A percentile compares a stretch with the other conserved stretches of the same genome.
These are phyloP conservation scores for Taenioides sp. DNA, from an alignment of 2,797 vertebrate genomes.

Conservation along the genomic window DNA sequence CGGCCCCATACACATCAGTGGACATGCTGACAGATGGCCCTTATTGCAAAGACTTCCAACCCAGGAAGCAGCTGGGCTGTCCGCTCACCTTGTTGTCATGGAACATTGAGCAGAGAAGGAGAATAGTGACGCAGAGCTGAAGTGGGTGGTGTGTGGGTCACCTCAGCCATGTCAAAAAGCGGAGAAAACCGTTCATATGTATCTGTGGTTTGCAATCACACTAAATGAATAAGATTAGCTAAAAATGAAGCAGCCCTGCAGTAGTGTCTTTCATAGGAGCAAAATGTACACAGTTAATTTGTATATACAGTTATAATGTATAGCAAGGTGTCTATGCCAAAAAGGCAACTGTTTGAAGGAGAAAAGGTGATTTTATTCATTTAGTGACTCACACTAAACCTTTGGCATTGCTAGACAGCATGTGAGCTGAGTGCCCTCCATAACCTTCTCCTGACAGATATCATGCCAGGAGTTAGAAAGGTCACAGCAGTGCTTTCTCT, in stretches of 20 bases:
- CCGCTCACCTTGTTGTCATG: slow-evolving; percentile 98
- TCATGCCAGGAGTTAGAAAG: slow-evolving; percentile 72
- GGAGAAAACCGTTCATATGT: slow-evolving; percentile 33
- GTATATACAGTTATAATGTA: too few relatives aligned
- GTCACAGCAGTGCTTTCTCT: slow-evolving; percentile 61
- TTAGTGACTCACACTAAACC: neutral
- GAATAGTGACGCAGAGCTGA: slow-evolving; percentile 77
- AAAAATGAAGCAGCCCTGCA: too few relatives aligned
- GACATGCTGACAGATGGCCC: slow-evolving; percentile 98
- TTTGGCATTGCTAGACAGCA: neutral
- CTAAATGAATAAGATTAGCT: slow-evolving; percentile 16
- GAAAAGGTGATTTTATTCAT: too few relatives aligned
- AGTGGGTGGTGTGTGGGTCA: slow-evolving; percentile 12
- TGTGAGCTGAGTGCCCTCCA: slow-evolving; percentile 21
- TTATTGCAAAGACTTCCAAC: slow-evolving; percentile 93
- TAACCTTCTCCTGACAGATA: slow-evolving; percentile 77
- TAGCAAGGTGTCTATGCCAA: too few relatives aligned
- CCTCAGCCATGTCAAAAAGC: slow-evolving; percentile 25
- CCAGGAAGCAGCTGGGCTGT: slow-evolving; percentile 92
- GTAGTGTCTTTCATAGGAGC: too few relatives aligned
- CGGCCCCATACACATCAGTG: slow-evolving; percentile 93
- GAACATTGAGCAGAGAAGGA: slow-evolving; percentile 87
- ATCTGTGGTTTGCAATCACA: neutral
- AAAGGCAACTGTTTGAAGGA: too few relatives aligned
- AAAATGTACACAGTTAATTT: too few relatives aligned